Evolutionary conservation across 2,797 vertebrate genomes (phyloP).

Genomic region (Toxotes lorentzi): DNA sequence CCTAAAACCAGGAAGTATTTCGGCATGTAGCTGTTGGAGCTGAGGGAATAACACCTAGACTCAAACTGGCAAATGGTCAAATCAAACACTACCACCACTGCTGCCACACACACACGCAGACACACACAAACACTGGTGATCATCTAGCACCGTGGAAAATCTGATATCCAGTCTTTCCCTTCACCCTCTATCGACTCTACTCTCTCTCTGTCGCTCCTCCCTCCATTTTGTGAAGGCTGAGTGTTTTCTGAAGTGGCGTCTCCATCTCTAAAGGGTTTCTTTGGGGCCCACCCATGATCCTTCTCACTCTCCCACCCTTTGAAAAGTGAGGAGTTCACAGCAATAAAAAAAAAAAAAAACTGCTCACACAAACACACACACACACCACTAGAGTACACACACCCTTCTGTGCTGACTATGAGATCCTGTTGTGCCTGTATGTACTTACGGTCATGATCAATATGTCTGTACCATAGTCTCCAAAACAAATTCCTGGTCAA

Average conservation of each 20-base stretch:
- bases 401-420: constrained; percentile 12
- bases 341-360: constrained; percentile 64
- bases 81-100: constrained; percentile 66
- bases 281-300: constrained; percentile 79
- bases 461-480: constrained; percentile 67
- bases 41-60: constrained; percentile 62
- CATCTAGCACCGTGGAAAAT: constrained; percentile 61
- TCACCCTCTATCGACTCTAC: constrained; percentile 62
- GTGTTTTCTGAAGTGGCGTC: constrained; percentile 75
- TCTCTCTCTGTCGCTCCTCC: constrained; percentile 48
- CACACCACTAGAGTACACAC: constrained; percentile 7
- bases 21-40: constrained; percentile 61
- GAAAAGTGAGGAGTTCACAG: constrained; percentile 79
- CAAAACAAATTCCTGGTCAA: constrained; percentile 67
- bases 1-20: constrained; percentile 61
- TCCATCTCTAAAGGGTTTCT: constrained; percentile 72
- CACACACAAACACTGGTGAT: constrained; percentile 33
- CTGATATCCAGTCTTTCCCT: constrained; percentile 67
- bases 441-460: constrained; percentile 67
- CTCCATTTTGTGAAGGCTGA: constrained; percentile 73
- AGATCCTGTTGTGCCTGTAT: constrained; percentile 61
- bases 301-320: constrained; percentile 65
- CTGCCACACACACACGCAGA: constrained; percentile 38
- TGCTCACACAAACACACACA: constrained; percentile 24
- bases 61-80: constrained; percentile 76